A percentile compares a stretch with the other conserved stretches of the same genome.
phyloP scores from a whole-genome alignment of 2,113 vertebrate genomes.

The Stercorarius parasiticus region DNA sequence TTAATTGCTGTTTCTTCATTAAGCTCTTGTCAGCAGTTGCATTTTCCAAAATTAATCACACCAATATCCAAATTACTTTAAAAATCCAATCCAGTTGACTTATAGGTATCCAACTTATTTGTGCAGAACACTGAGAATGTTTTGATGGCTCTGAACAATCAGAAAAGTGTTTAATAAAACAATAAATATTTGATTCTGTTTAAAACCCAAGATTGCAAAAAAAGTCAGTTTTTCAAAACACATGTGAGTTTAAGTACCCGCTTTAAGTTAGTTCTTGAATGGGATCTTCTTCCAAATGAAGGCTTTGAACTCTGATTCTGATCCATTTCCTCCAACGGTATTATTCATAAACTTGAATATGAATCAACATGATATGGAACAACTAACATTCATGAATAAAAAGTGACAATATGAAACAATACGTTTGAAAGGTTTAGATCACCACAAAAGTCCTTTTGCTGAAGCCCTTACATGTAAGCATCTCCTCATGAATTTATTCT shows the following conservation, averaged over 20 bases:
- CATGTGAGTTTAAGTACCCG: fast-evolving
- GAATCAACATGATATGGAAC: not conserved
- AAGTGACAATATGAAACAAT: not conserved
- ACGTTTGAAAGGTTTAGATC: not conserved
- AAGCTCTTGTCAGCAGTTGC: not conserved
- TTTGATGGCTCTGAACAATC: not conserved
- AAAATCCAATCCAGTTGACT: not conserved
- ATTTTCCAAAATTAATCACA: not conserved
- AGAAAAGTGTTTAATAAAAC: not conserved
- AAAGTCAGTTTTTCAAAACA: not conserved
- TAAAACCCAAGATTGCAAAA: not conserved
- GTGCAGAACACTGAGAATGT: not conserved
- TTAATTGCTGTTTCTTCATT: not conserved
- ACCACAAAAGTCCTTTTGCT: not conserved
- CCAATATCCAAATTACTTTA: not conserved
- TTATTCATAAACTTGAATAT: not conserved
- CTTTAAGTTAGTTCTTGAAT: not conserved
- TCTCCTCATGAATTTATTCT: not conserved
- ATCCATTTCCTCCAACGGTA: not conserved
- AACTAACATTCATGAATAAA: not conserved
- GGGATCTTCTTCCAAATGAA: not conserved
- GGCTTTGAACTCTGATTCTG: not conserved
- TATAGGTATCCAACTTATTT: not conserved
- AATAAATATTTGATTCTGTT: not conserved
- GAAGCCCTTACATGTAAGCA: not conserved